Evolutionary conservation across 2,888 invertebrate species (phyloP).

Genomic region (Deilephila elpenor): DNA sequence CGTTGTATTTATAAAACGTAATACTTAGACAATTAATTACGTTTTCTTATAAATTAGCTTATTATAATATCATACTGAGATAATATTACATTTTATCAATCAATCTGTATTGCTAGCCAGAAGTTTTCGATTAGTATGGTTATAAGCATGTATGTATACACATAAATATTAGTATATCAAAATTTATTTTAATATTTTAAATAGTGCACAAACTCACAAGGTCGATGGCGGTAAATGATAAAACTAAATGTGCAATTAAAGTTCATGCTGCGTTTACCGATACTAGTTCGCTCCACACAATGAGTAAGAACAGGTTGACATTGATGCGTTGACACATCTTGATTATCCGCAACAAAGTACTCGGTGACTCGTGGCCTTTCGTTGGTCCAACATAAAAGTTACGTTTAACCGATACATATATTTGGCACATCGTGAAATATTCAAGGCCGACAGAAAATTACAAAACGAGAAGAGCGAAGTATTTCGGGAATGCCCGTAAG

Average conservation of each 20-base stretch:
- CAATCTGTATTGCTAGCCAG: too few relatives aligned
- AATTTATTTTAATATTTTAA: too few relatives aligned
- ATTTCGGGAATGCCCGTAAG: constrained; percentile 47
- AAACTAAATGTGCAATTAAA: not conserved
- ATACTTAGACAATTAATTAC: too few relatives aligned
- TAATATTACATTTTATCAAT: too few relatives aligned
- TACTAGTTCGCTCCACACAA: constrained; percentile 41
- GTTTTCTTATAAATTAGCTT: too few relatives aligned
- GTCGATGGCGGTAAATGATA: not conserved
- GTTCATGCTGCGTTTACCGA: not conserved
- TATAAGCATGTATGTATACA: too few relatives aligned
- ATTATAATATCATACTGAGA: too few relatives aligned
- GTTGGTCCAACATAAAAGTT: constrained; percentile 22
- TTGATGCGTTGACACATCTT: constrained; percentile 50
- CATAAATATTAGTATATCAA: too few relatives aligned
- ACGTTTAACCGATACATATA: constrained; percentile 24
- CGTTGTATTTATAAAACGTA: too few relatives aligned
- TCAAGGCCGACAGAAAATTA: constrained; percentile 44
- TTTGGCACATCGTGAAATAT: constrained; percentile 36
- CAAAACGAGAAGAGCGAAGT: constrained; percentile 41
- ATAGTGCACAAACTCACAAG: not conserved
- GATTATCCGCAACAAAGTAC: constrained; percentile 43
- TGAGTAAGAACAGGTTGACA: constrained; percentile 59
- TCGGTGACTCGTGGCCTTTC: constrained; percentile 48
- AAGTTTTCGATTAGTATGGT: too few relatives aligned